Base-by-base conservation (phyloP, 1,140 invertebrate genomes). In the Anoplolepis gracilipes region DNA sequence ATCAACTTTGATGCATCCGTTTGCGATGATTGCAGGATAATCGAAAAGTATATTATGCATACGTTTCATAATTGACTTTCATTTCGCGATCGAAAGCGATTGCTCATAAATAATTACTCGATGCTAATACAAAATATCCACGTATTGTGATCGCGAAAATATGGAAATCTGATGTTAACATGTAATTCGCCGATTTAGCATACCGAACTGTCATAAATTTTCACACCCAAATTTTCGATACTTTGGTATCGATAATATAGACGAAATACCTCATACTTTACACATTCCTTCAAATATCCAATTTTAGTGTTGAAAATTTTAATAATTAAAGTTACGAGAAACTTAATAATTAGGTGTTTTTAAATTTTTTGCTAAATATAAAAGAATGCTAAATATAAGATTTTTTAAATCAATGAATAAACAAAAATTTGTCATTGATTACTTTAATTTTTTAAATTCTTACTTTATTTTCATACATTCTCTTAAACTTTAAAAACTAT, bases 1-100 rank as follows among this genome's bases (percentile, higher is more conserved):
- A 25, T 61, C 39, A 46, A 11, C 53, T 72, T 46, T 82, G 78
- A 73, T 22, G 64, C 78, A 25, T 7, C 7, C 19, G 13, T 46
- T 19, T 64, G 30, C 16, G 57, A 53, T 73, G 73, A 82, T 82
- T 72, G 8, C 36, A 13, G 59, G 53, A 82, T 82, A 82, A 82
- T 82, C 78, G 78, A 82, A 53, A 82, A 72, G 22, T 36, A 30
- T 13, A 70, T 70, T 81, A 82, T 82, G 78, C 53, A 70, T 81
- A 81, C 16, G 33, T 81, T 70, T 59, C 22, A 59, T 82, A 82
- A 82, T 82, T 82, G 78, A 72, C 78, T 82, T 22, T 7, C 67
- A 13, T 72, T 30, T 7, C 13, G n/a, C 67, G 53, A 73, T 59
- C 53, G 53, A 61, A 42, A 46, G 78, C 39, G 33, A 16, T 25